These are phyloP conservation scores for Theodoxus fluviatilis DNA, from an alignment of 2,888 invertebrate genomes.

Conservation along the genomic window DNA sequence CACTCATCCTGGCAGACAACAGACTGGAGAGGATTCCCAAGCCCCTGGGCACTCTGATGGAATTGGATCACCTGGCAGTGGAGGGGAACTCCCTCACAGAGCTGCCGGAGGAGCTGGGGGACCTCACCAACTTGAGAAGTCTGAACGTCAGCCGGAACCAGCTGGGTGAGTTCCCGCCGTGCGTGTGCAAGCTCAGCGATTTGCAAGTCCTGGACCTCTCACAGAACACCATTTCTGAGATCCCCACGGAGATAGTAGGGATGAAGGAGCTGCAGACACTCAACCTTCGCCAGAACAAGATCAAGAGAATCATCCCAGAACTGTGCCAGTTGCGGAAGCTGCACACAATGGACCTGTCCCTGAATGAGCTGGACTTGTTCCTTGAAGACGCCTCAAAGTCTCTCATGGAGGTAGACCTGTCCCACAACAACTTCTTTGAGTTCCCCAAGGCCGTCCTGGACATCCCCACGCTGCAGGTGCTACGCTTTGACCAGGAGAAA, in stretches of 20 bases:
- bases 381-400: conserved; percentile 75
- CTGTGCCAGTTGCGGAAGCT: conserved; percentile 44
- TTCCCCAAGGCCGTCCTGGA: conserved; percentile 55
- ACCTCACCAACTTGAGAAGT: conserved; percentile 47
- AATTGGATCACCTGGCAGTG: conserved; percentile 36
- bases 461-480: conserved; percentile 48
- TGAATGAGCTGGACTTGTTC: conserved; percentile 46
- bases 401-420: conserved; percentile 52
- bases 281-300: conserved; percentile 43
- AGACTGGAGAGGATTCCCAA: conserved; percentile 45
- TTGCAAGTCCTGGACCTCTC: conserved; percentile 48
- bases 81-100: conserved; percentile 47
- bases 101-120: conserved; percentile 53
- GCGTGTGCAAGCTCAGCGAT: conserved; percentile 38
- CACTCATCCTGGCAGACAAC: conserved; percentile 51
- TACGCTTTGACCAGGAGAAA: conserved; percentile 52
- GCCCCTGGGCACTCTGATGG: conserved; percentile 45
- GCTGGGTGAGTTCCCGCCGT: conserved; percentile 47
- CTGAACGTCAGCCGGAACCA: conserved; percentile 51
- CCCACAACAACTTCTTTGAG: conserved; percentile 54
- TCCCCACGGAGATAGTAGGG: conserved; percentile 47
- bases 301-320: conserved; percentile 44
- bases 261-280: conserved; percentile 45
- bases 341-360: conserved; percentile 46
- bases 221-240: conserved; percentile 42